These are phyloP conservation scores for Anthopleura sola DNA, from an alignment of 64 coral and sea anemone species.

Conservation along the genomic window DNA sequence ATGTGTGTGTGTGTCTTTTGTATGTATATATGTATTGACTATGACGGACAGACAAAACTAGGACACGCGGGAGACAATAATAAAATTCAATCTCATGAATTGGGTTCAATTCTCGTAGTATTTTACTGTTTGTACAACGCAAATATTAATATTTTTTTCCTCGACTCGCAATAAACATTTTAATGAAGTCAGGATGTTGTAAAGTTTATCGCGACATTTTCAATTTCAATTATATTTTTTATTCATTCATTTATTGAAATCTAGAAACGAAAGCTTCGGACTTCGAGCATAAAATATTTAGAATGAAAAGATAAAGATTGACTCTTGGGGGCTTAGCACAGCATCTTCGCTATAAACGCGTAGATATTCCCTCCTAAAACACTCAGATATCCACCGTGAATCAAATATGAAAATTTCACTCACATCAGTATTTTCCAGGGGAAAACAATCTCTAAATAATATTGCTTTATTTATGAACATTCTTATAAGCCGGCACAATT, in stretches of 20 bases:
- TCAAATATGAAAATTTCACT: no score
- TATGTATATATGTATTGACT: neutral
- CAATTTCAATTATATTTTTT: neutral
- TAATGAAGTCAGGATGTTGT: neutral
- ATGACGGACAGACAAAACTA: conserved; percentile 7
- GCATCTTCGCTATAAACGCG: neutral
- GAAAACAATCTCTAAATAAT: no score
- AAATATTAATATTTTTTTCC: neutral
- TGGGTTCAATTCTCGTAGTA: neutral
- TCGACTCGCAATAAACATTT: neutral
- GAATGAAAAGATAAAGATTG: neutral
- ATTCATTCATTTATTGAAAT: neutral
- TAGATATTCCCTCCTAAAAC: neutral
- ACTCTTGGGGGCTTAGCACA: neutral
- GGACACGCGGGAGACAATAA: neutral
- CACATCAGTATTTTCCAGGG: no score
- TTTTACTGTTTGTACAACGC: neutral
- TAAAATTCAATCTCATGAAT: neutral
- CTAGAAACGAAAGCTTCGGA: neutral
- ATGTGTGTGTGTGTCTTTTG: no score
- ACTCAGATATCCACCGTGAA: no score
- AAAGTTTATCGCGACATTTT: neutral
- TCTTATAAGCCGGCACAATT: neutral
- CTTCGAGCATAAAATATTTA: neutral
- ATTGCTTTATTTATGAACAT: neutral